Percentiles rank a stretch among this genome's conserved stretches.
Evolutionary conservation across 2,888 invertebrate genomes (phyloP).

Genomic region (Spodoptera littoralis): DNA sequence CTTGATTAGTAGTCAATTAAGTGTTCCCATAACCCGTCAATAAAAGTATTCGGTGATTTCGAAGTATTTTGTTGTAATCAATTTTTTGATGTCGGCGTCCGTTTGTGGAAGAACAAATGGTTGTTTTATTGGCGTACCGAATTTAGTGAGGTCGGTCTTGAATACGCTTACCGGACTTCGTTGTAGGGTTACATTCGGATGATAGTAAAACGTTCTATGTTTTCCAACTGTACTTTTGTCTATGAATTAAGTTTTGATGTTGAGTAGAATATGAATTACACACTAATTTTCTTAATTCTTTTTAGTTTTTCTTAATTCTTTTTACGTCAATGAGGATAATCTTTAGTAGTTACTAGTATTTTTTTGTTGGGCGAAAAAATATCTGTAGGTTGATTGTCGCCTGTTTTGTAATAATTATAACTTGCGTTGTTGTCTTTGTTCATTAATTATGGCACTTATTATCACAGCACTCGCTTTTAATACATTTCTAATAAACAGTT

Average conservation of each 20-base stretch:
- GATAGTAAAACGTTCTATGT: constrained; percentile 31
- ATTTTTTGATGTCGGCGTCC: constrained; percentile 85
- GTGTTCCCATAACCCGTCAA: constrained; percentile 84
- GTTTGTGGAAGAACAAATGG: constrained; percentile 83
- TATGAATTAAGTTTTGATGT: neutral
- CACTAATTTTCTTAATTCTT: too few species aligned
- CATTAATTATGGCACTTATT: too few species aligned
- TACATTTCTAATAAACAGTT: too few species aligned
- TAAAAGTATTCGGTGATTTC: constrained; percentile 86
- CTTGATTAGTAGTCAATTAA: constrained; percentile 87
- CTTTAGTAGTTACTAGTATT: too few species aligned
- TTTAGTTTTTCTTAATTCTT: too few species aligned
- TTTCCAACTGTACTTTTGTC: constrained; percentile 23
- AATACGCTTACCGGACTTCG: constrained; percentile 71
- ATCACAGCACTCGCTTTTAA: too few species aligned
- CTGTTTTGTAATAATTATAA: too few species aligned
- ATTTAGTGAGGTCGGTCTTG: constrained; percentile 82
- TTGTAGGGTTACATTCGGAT: constrained; percentile 55
- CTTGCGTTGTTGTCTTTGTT: too few species aligned
- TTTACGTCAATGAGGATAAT: too few species aligned
- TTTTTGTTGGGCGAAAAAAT: too few species aligned
- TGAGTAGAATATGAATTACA: neutral
- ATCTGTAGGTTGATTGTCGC: too few species aligned
- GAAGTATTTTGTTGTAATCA: constrained; percentile 88
- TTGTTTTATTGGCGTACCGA: constrained; percentile 87